Conservation (phyloP, 2,888 invertebrate species). For the Trimorus sp. region DNA sequence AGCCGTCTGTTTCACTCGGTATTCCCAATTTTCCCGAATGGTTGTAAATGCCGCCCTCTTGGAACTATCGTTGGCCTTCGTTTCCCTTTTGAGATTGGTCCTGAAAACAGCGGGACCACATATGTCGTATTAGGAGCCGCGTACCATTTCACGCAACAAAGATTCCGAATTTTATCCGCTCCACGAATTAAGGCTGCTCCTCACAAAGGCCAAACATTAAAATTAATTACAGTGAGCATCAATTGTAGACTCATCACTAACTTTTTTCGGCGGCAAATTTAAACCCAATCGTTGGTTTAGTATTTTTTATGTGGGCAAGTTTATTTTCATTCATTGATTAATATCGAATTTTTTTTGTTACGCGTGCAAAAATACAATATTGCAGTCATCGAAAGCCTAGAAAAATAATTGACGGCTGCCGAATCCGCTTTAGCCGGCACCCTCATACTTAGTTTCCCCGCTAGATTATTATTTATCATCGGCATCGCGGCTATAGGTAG, state of each 20-base stretch:
- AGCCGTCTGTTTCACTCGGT: conserved; percentile 73
- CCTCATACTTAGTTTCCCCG: conserved; percentile 56
- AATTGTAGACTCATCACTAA: too few species aligned
- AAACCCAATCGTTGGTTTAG: too few species aligned
- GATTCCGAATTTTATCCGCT: conserved; percentile 73
- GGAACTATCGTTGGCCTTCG: conserved; percentile 68
- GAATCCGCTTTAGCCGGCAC: conserved; percentile 47
- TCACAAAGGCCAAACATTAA: too few species aligned
- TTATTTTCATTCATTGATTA: not conserved
- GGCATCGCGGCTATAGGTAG: conserved; percentile 60
- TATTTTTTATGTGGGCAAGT: too few species aligned
- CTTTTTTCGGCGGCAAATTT: too few species aligned
- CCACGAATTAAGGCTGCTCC: conserved; percentile 43
- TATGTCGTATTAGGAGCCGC: conserved; percentile 73
- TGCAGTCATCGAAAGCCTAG: conserved; percentile 15
- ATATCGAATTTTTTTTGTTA: not conserved
- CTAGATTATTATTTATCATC: conserved; percentile 72
- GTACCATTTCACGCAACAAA: conserved; percentile 76
- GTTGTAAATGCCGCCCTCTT: conserved; percentile 74
- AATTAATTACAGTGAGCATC: too few species aligned
- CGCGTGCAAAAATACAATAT: conserved; percentile 3
- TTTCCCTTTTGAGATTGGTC: conserved; percentile 67
- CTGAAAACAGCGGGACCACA: conserved; percentile 70
- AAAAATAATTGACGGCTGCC: conserved; percentile 69
- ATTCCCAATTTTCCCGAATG: conserved; percentile 80